Evolutionary conservation across 2,888 invertebrate species (phyloP), one percentile per base, ranked within the genome.

Genomic region (Apomyelois bistriatella): DNA sequence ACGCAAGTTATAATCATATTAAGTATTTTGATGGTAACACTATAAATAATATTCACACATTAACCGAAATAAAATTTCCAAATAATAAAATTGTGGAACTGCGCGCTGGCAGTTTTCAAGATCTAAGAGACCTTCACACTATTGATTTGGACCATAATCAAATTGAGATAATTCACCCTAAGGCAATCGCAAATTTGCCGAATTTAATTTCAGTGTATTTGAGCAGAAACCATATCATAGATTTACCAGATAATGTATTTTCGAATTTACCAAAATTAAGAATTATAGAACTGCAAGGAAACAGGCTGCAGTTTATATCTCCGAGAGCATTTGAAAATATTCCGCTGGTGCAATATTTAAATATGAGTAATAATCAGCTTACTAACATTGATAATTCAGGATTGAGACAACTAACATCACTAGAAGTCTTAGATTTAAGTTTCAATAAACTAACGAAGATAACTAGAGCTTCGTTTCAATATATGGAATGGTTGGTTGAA

Each of bases 401-500:
- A 0, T 79, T 97, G 52, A 91, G 93, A 38, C 93, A 93, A 61
- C 83, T 97, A 56, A 91, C 93, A 41, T 96, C 96, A 12, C 84
- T 98, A 51, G 97, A 97, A 85, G 95, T 97, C 5, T 78, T 98
- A 47, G 97, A 98, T 76, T 78, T 97, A 55, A 97, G 96, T 71
- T 93, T 94, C 63, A 98, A 98, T 74, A 93, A 92, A 57, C 85
- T 97, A 17, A 91, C 92, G 16, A 92, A 92, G 65, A 91, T 97
- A 36, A 92, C 93, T n/a, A 93, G 92, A 59, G 91, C 95, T 62
- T 92, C 93, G 0, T 87, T 93, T 60, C 93, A 94, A 57, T 92
- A 93, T 52, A 93, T 97, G 92, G 96, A 96, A 74, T 96, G 97
- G 94, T 85, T 97, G 52, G 95, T 97, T 0, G 97, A 97, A 75